Conservation (phyloP, 1,140 invertebrate species). For the Musca vetustissima region DNA sequence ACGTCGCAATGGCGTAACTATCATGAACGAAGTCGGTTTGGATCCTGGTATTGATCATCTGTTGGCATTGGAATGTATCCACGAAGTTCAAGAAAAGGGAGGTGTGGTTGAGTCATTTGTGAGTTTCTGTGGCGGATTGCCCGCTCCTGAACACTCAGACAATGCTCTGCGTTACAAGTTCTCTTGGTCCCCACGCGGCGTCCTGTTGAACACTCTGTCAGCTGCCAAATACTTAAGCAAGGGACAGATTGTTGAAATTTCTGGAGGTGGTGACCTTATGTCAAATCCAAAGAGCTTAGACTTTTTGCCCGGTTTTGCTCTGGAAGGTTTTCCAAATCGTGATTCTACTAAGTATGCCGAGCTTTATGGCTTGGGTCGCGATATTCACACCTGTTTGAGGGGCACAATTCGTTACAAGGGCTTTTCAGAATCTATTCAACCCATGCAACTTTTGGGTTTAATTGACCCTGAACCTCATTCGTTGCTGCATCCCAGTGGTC, state of each 20-base stretch:
- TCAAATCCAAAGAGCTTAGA: slow-evolving; percentile 74
- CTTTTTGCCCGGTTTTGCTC: slow-evolving; percentile 94
- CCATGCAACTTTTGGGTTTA: slow-evolving; percentile 83
- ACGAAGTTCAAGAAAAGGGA: slow-evolving; percentile 78
- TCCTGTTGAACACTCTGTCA: slow-evolving; percentile 85
- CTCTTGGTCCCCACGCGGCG: slow-evolving; percentile 92
- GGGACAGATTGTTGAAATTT: slow-evolving; percentile 87
- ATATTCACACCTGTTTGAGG: slow-evolving; percentile 85
- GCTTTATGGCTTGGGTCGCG: slow-evolving; percentile 80
- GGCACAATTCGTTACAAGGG: slow-evolving; percentile 90
- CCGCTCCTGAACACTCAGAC: slow-evolving; percentile 91
- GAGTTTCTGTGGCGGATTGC: slow-evolving; percentile 95
- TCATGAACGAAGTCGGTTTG: slow-evolving; percentile 92
- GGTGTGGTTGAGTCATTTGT: slow-evolving; percentile 90
- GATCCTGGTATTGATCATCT: slow-evolving; percentile 99
- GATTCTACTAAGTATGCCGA: slow-evolving; percentile 90
- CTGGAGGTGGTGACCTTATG: slow-evolving; percentile 85
- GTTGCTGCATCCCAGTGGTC: slow-evolving; percentile 88
- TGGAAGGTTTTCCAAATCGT: slow-evolving; percentile 94
- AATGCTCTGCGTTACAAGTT: slow-evolving; percentile 98
- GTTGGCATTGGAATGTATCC: slow-evolving; percentile 95
- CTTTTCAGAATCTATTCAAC: slow-evolving; percentile 84
- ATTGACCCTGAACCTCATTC: slow-evolving; percentile 86
- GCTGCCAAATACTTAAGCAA: slow-evolving; percentile 85
- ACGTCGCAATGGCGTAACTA: slow-evolving; percentile 80